Base-by-base conservation (phyloP, 1,140 invertebrate genomes). In the Adelges cooleyi region DNA sequence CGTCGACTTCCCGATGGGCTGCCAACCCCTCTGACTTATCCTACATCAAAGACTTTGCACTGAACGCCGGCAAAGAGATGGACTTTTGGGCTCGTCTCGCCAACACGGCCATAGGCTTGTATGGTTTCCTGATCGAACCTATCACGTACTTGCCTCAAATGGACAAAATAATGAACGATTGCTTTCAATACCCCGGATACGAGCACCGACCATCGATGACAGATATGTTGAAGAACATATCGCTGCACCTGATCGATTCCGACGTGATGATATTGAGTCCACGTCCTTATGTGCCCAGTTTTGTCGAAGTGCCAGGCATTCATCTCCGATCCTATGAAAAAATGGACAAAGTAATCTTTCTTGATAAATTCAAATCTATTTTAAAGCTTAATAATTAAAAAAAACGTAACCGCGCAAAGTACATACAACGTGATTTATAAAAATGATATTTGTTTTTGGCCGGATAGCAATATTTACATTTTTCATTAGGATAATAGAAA, bases 301-400 rank as follows among this genome's bases (percentile, higher is more conserved):
- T 80, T 1, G 70, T 83, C 8, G 80, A 83, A 73, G 76, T 84
- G 18, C 80, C 79, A 6, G 83, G 82, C 11, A 70, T 84, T 8
- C 81, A 82, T 66, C 68, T 80, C 1, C 68, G 72, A 8, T 71
- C 65, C 0, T 27, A 67, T 0, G 69, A 72, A 25, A 54, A 69
- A 27, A 59, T 74, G 17, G 68, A 71, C n/a, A 48, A 68, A 25
- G 65, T 66, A n/a, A n/a, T n/a, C n/a, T n/a, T n/a, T 56, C 51
- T 40, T 62, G n/a, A n/a, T n/a, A n/a, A n/a, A n/a, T n/a, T n/a
- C n/a, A n/a, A n/a, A n/a, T n/a, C n/a, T n/a, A n/a, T n/a, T n/a
- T n/a, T n/a, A n/a, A n/a, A n/a, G n/a, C n/a, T n/a, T n/a, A n/a
- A n/a, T n/a, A n/a, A n/a, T n/a, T n/a, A n/a, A n/a, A n/a, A n/a